Evolutionary conservation across 2,888 invertebrate species (phyloP).

Genomic region (Zygogramma bicolorata): DNA sequence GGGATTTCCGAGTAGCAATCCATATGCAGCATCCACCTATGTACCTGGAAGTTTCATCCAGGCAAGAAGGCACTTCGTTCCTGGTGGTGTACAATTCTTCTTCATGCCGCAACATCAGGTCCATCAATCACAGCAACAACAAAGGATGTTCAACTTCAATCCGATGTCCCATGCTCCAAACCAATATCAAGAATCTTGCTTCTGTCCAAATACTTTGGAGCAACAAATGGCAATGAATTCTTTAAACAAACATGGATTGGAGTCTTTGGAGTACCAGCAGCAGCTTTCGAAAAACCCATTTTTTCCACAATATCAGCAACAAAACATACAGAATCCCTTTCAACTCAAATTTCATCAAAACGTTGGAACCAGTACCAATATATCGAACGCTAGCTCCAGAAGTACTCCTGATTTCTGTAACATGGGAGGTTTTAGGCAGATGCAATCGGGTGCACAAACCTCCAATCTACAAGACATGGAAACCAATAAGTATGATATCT

Average conservation of each 20-base stretch:
- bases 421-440: conserved; percentile 27
- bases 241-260: conserved; percentile 10
- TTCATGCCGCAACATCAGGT: conserved; percentile 22
- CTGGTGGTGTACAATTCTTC: conserved; percentile 45
- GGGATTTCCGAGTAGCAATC: conserved; percentile 34
- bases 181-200: background rate
- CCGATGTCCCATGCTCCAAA: background rate
- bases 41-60: conserved; percentile 27
- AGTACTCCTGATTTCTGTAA: conserved; percentile 41
- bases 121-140: background rate
- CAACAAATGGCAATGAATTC: conserved; percentile 16
- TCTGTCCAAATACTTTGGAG: background rate
- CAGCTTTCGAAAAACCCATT: conserved; percentile 46
- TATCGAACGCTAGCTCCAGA: conserved; percentile 18
- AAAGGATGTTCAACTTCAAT: background rate
- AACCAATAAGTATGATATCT: background rate
- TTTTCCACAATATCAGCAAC: conserved; percentile 50
- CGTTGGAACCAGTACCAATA: conserved; percentile 51
- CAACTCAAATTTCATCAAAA: conserved; percentile 52
- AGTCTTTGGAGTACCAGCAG: conserved; percentile 32
- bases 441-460: background rate
- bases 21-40: conserved; percentile 6
- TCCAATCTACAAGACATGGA: background rate
- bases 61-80: conserved; percentile 42
- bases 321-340: conserved; percentile 38